Evolutionary conservation across 1,140 invertebrate genomes (phyloP).

Genomic region (Drosophila kanapiae): DNA sequence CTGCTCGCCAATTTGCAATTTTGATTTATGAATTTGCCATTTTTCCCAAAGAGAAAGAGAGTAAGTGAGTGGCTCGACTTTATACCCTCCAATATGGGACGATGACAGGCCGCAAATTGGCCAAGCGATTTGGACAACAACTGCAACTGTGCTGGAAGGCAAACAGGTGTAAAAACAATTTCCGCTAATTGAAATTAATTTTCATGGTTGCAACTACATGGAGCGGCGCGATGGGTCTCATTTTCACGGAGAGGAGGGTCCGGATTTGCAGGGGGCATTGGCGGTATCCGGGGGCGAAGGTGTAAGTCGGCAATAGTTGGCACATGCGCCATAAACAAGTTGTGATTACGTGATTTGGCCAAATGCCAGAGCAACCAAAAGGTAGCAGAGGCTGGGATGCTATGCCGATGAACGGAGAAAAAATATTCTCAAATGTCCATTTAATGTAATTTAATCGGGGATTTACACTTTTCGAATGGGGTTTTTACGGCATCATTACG

Average conservation of each 20-base stretch:
- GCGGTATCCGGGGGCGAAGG: neutral
- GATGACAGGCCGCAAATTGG: slow-evolving; percentile 57
- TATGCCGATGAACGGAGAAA: slow-evolving; percentile 15
- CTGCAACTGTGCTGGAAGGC: slow-evolving; percentile 37
- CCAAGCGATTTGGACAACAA: slow-evolving; percentile 41
- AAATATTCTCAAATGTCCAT: slow-evolving; percentile 24
- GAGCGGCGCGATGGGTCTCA: neutral
- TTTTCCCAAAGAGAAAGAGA: neutral
- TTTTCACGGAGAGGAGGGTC: slow-evolving; percentile 16
- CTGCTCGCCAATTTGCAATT: slow-evolving; percentile 40
- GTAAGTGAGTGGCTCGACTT: neutral
- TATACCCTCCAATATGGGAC: slow-evolving; percentile 33
- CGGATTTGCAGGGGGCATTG: neutral
- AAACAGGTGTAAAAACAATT: slow-evolving; percentile 69
- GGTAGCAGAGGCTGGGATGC: slow-evolving; percentile 2
- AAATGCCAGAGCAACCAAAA: slow-evolving; percentile 57
- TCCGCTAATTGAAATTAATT: slow-evolving; percentile 81
- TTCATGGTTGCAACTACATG: slow-evolving; percentile 49
- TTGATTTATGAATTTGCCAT: slow-evolving; percentile 44
- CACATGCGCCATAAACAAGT: slow-evolving; percentile 81
- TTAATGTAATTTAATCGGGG: slow-evolving; percentile 10
- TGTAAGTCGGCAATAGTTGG: slow-evolving; percentile 59
- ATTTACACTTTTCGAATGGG: slow-evolving; percentile 4
- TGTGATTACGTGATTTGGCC: slow-evolving; percentile 82
- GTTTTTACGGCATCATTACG: neutral